Conservation (phyloP, 2,888 invertebrate genomes). For the Troides aeacus region DNA sequence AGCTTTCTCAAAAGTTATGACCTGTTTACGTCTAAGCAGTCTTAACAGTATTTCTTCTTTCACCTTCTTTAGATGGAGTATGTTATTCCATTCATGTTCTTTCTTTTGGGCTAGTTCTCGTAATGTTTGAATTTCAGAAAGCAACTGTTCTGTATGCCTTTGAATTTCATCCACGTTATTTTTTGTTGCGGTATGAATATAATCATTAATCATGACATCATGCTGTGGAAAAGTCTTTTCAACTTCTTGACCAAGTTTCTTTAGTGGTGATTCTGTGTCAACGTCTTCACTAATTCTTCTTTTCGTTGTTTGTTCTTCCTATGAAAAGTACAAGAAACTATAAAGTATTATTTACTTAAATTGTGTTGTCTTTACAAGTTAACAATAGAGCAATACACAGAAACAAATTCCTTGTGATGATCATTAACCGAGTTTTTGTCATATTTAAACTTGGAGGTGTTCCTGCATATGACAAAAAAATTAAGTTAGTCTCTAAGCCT, state of each 20-base stretch:
- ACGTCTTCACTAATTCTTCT: conserved; percentile 64
- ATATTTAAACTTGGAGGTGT: too few relatives aligned
- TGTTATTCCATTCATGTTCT: conserved; percentile 92
- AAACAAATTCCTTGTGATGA: too few relatives aligned
- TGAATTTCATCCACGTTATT: conserved; percentile 81
- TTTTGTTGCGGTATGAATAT: conserved; percentile 82
- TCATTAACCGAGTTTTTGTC: too few relatives aligned
- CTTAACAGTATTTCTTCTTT: conserved; percentile 90
- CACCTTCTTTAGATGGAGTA: conserved; percentile 89
- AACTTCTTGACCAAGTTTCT: conserved; percentile 75
- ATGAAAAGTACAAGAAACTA: conserved; percentile 32
- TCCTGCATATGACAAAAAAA: too few relatives aligned
- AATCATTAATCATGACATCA: conserved; percentile 82
- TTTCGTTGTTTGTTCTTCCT: conserved; percentile 68
- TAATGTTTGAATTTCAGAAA: conserved; percentile 84
- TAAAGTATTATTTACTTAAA: neutral
- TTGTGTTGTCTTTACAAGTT: neutral
- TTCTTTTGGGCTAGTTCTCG: conserved; percentile 88
- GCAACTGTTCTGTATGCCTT: conserved; percentile 82
- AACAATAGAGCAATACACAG: neutral
- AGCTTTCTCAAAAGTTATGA: conserved; percentile 74
- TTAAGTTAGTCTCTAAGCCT: too few relatives aligned
- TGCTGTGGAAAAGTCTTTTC: conserved; percentile 77
- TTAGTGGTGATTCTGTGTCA: conserved; percentile 71
- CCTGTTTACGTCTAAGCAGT: conserved; percentile 84